phyloP scores from a whole-genome alignment of 2,113 vertebrate species.

The Thunnus maccoyii region DNA sequence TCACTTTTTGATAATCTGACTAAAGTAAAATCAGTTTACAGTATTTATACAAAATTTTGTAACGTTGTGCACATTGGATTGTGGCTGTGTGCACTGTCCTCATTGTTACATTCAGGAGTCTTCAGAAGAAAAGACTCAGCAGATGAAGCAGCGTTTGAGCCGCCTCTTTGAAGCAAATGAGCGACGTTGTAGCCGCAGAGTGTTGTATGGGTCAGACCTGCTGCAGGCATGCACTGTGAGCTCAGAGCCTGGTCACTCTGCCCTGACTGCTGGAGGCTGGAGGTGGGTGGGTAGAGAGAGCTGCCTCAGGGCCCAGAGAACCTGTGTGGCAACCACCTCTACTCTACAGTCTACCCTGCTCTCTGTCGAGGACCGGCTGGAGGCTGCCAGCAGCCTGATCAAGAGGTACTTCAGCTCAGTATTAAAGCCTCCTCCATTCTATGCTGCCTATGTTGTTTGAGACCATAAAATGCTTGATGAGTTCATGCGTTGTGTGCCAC shows the following conservation, averaged over 20 bases:
- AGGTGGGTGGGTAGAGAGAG: slow-evolving; percentile 87
- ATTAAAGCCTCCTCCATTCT: background rate
- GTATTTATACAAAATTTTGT: background rate
- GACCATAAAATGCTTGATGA: background rate
- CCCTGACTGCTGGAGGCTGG: slow-evolving; percentile 78
- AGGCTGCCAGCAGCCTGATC: slow-evolving; percentile 74
- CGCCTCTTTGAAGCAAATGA: slow-evolving; percentile 90
- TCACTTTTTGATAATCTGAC: background rate
- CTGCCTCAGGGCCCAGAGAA: slow-evolving; percentile 79
- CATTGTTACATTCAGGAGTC: slow-evolving; percentile 82
- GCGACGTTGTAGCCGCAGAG: slow-evolving; percentile 88
- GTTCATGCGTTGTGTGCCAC: background rate
- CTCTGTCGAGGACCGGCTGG: slow-evolving; percentile 76
- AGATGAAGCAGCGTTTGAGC: slow-evolving; percentile 90
- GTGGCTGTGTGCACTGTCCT: background rate
- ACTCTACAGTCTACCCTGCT: slow-evolving; percentile 82
- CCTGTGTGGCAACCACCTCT: slow-evolving; percentile 71
- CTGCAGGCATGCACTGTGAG: slow-evolving; percentile 85
- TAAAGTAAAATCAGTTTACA: background rate
- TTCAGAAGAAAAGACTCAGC: slow-evolving; percentile 89
- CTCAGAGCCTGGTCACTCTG: slow-evolving; percentile 59
- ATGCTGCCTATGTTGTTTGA: background rate
- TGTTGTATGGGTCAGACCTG: slow-evolving; percentile 92
- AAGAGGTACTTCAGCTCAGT: slow-evolving; percentile 80
- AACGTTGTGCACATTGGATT: background rate